phyloP scores from a whole-genome alignment of 2,113 vertebrate species.

The Hymenochirus boettgeri region DNA sequence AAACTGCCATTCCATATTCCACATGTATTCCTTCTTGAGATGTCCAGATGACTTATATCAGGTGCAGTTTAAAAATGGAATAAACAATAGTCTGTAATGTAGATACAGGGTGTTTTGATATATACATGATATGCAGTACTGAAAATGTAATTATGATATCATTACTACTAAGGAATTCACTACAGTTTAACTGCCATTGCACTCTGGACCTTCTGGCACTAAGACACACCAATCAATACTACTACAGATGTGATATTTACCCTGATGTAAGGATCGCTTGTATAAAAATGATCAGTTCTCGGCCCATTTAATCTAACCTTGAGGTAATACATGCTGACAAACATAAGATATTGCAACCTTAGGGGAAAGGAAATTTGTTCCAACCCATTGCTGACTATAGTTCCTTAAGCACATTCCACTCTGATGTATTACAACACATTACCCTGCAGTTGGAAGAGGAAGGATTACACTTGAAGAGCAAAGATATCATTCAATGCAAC shows the following conservation, averaged over 20 bases:
- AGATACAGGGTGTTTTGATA: too few species aligned
- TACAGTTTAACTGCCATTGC: not conserved
- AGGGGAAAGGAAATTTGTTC: not conserved
- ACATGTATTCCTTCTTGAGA: too few species aligned
- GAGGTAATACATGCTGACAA: constrained; percentile 3
- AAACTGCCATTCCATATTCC: too few species aligned
- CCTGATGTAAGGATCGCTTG: not conserved
- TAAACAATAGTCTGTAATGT: too few species aligned
- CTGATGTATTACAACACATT: not conserved
- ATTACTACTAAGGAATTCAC: not conserved
- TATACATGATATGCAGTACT: too few species aligned
- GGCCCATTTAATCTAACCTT: not conserved
- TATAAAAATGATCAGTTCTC: not conserved
- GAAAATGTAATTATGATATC: not conserved
- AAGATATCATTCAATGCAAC: too few species aligned
- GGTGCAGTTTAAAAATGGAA: too few species aligned
- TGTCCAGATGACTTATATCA: too few species aligned
- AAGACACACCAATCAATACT: not conserved
- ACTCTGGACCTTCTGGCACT: constrained; percentile 1
- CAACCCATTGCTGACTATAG: not conserved
- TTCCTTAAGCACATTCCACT: not conserved
- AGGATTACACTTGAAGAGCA: not conserved
- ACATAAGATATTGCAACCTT: constrained; percentile 1
- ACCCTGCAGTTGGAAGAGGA: not conserved
- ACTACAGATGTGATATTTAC: not conserved